Evolutionary conservation across 2,888 invertebrate genomes (phyloP).

Genomic region (Encarsia formosa): DNA sequence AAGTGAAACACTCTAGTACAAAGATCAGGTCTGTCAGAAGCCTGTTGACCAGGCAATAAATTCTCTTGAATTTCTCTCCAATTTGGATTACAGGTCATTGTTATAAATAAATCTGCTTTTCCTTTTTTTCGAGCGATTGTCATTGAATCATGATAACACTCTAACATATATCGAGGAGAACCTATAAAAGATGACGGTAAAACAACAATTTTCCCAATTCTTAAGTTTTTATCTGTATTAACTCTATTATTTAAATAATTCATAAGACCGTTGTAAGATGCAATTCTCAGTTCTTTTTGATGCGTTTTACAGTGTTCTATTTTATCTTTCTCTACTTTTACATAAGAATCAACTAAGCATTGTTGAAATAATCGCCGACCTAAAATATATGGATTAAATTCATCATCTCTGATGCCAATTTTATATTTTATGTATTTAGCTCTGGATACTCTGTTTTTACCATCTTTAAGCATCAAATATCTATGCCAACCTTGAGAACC

Average conservation of each 20-base stretch:
- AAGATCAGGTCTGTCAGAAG: constrained; percentile 21
- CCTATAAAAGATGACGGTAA: constrained; percentile 23
- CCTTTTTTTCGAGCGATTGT: constrained; percentile 22
- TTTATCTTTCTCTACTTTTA: constrained; percentile 23
- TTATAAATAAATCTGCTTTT: constrained; percentile 26
- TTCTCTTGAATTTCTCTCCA: constrained; percentile 21
- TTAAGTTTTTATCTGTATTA: background rate
- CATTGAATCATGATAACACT: constrained; percentile 31
- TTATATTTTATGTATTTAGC: constrained; percentile 1
- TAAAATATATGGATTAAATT: constrained; percentile 5
- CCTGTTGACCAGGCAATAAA: constrained; percentile 12
- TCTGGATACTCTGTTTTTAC: background rate
- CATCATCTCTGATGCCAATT: background rate
- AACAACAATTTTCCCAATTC: constrained; percentile 19
- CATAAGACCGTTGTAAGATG: constrained; percentile 21
- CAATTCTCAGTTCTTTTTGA: constrained; percentile 19
- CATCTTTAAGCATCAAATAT: background rate
- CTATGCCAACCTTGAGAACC: constrained; percentile 23
- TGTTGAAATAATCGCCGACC: constrained; percentile 18
- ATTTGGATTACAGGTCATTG: constrained; percentile 25
- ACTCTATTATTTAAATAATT: constrained; percentile 17
- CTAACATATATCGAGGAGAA: constrained; percentile 25
- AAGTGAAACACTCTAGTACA: constrained; percentile 17
- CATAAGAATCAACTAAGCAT: constrained; percentile 16
- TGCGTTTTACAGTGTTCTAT: constrained; percentile 19